These are phyloP conservation scores for Misgurnus anguillicaudatus DNA, from an alignment of 2,113 vertebrate species.

Conservation along the genomic window DNA sequence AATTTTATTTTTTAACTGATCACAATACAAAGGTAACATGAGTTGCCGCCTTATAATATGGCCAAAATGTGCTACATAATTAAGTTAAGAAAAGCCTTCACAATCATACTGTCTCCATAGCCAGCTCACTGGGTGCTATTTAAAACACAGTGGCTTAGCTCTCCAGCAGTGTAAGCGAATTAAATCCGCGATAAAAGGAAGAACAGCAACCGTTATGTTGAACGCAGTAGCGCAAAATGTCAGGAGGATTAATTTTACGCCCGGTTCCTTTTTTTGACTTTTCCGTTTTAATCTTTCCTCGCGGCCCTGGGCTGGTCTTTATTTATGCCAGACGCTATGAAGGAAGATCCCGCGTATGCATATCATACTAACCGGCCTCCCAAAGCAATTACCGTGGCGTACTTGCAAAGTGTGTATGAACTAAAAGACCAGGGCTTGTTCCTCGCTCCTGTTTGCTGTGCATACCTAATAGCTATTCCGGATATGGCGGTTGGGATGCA, in stretches of 20 bases:
- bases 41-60: not conserved
- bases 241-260: constrained; percentile 61
- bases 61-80: not conserved
- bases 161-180: constrained; percentile 36
- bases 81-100: not conserved
- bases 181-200: constrained; percentile 24
- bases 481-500: constrained; percentile 51
- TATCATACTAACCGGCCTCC: constrained; percentile 48
- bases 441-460: constrained; percentile 56
- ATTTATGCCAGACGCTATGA: constrained; percentile 55
- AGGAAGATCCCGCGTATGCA: constrained; percentile 52
- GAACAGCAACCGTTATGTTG: not conserved
- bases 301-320: constrained; percentile 49
- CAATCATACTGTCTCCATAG: not conserved
- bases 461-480: constrained; percentile 59
- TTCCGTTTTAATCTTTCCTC: constrained; percentile 46
- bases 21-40: not conserved
- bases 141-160: constrained; percentile 10
- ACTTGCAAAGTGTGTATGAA: constrained; percentile 54
- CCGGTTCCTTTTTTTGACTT: constrained; percentile 53
- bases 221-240: constrained; percentile 60
- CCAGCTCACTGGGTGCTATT: constrained; percentile 9
- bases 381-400: constrained; percentile 60
- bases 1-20: not conserved
- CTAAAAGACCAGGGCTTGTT: constrained; percentile 57